Evolutionary conservation across 2,113 vertebrate genomes (phyloP), one percentile per base, ranked within the genome.

Genomic region (Gracilinanus agilis): DNA sequence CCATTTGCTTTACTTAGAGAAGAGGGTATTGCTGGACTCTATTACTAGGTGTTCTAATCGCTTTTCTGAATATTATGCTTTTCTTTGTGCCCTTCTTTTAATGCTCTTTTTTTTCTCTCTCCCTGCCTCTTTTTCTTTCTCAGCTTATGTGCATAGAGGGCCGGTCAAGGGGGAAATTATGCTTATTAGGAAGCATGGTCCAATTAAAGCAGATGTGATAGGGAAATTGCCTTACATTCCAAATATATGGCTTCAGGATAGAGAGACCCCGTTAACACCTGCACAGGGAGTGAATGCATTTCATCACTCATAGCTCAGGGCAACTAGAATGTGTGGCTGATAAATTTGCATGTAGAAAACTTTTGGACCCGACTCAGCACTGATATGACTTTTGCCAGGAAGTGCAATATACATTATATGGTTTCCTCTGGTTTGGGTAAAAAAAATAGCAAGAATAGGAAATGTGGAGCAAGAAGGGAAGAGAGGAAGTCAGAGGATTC

Each of bases 161-260:
- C 93, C 95, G 94, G 97, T 96, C 96, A 96, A 98, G 94, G 93
- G 97, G 91, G 93, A 94, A 96, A 96, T 96, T 95, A 93, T 11
- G 24, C 91, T 97, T 91, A 97, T 96, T 97, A 96, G 96, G 92
- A 96, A 98, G 95, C 44, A 95, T 92, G 96, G 94, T 96, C 96
- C 92, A 97, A 91, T 90, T 97, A 94, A 93, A 98, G 94, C 55
- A 92, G 88, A 61, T 67, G 94, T 40, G 56, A 95, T 96, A 89
- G 95, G 96, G 88, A 98, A 97, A 97, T 97, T 97, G 97, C 97
- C 98, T 98, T 97, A 58, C 93, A 96, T 97, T 98, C 97, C 96
- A 97, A 97, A 98, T 97, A 97, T 98, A 97, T 97, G 97, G 98
- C 96, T 97, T 97, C 93, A 95, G 88, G 94, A 94, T 92, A 94